Evolutionary conservation across 1,140 invertebrate species (phyloP).

Genomic region (Armadillidium nasatum): DNA sequence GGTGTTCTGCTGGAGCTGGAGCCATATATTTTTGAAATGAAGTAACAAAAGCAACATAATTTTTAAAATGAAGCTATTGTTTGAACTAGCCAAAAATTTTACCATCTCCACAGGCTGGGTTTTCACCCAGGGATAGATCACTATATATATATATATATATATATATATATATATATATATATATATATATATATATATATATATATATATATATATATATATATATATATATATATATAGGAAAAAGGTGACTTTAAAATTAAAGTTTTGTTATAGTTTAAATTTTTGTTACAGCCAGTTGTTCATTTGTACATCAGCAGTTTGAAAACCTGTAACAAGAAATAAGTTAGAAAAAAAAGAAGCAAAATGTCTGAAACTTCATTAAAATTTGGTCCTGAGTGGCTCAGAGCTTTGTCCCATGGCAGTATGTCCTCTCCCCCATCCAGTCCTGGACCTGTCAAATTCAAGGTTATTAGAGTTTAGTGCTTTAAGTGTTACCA

Average conservation of each 20-base stretch:
- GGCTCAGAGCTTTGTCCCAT: conserved; percentile 54
- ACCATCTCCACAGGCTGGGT: too few relatives aligned
- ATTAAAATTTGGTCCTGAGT: conserved; percentile 56
- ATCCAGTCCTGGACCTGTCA: conserved; percentile 48
- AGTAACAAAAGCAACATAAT: too few relatives aligned
- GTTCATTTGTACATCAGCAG: background rate
- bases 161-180: too few relatives aligned
- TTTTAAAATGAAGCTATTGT: too few relatives aligned
- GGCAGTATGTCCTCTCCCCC: conserved; percentile 49
- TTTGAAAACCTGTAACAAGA: background rate
- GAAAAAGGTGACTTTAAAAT: background rate
- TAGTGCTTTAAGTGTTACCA: too few relatives aligned
- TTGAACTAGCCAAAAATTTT: too few relatives aligned
- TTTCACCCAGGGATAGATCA: too few relatives aligned
- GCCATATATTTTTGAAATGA: too few relatives aligned
- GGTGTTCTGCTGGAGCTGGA: too few relatives aligned
- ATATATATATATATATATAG: background rate
- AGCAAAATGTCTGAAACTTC: conserved; percentile 48
- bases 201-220: background rate
- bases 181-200: too few relatives aligned
- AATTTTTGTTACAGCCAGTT: background rate
- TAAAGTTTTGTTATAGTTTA: background rate
- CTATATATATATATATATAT: too few relatives aligned
- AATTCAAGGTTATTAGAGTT: conserved; percentile 37
- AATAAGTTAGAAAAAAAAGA: background rate